Evolutionary conservation across 2,888 invertebrate species (phyloP).

Genomic region (Drosophila quinaria): DNA sequence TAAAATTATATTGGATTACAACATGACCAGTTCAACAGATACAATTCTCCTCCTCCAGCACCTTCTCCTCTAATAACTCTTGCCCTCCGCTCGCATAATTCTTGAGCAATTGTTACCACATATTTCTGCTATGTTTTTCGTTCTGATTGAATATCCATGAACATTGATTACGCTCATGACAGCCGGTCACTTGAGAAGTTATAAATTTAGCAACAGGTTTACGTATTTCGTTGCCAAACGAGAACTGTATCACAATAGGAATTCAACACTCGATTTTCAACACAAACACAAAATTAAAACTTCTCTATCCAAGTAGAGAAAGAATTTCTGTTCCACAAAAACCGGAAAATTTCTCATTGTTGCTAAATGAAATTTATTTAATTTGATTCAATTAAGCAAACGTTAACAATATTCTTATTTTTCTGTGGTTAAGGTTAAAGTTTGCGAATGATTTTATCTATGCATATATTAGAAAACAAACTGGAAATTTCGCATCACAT

Average conservation of each 20-base stretch:
- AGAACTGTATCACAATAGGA: slow-evolving; percentile 19
- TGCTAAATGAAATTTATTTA: slow-evolving; percentile 10
- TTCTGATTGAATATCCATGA: slow-evolving; percentile 72
- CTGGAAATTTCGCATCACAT: slow-evolving; percentile 2
- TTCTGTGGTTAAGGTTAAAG: slow-evolving; percentile 2
- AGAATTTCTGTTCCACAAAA: not conserved
- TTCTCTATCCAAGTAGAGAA: not conserved
- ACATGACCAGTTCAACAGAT: slow-evolving; percentile 54
- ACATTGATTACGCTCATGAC: slow-evolving; percentile 67
- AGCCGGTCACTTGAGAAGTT: slow-evolving; percentile 67
- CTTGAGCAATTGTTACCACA: slow-evolving; percentile 75
- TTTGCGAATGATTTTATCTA: not conserved
- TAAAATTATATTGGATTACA: slow-evolving; percentile 75
- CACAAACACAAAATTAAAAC: not conserved
- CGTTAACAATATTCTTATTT: slow-evolving; percentile 5
- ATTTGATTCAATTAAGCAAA: slow-evolving; percentile 24
- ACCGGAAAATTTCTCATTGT: slow-evolving; percentile 6
- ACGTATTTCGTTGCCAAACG: slow-evolving; percentile 41
- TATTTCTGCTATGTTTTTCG: slow-evolving; percentile 38
- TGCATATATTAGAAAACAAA: slow-evolving; percentile 17
- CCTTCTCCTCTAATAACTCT: not conserved
- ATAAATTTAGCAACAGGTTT: slow-evolving; percentile 56
- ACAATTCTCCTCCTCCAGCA: slow-evolving; percentile 12
- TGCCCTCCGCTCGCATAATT: slow-evolving; percentile 39
- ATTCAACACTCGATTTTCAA: not conserved